These are phyloP conservation scores for Auanema sp. DNA, from an alignment of 2,888 invertebrate genomes.

Conservation along the genomic window DNA sequence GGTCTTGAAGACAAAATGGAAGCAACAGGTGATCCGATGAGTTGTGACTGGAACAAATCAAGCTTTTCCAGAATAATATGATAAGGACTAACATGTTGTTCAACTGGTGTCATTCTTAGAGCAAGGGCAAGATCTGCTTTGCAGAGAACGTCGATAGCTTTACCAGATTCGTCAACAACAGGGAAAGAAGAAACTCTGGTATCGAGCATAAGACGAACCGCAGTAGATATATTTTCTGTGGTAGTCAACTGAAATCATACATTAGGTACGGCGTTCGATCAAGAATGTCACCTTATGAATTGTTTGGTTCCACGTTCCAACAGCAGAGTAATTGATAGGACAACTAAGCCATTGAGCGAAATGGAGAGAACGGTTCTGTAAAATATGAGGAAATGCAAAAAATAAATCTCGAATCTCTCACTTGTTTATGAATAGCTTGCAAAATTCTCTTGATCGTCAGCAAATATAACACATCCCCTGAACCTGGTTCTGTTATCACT, in stretches of 20 bases:
- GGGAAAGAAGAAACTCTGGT: conserved; percentile 39
- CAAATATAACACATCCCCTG: conserved; percentile 34
- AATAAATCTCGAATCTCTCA: conserved; percentile 3
- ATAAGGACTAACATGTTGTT: conserved; percentile 14
- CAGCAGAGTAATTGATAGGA: conserved; percentile 29
- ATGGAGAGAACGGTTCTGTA: conserved; percentile 40
- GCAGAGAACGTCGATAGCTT: conserved; percentile 23
- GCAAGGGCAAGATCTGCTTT: conserved; percentile 27
- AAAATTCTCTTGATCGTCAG: conserved; percentile 40
- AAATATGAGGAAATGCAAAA: neutral
- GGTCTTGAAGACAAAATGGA: conserved; percentile 8
- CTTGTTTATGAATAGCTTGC: conserved; percentile 45
- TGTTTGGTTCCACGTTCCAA: conserved; percentile 39
- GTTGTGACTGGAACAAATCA: conserved; percentile 7
- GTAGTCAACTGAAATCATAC: conserved; percentile 12
- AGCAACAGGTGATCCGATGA: conserved; percentile 5
- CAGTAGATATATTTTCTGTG: conserved; percentile 21
- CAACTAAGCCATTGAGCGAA: conserved; percentile 48
- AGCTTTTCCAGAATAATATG: neutral
- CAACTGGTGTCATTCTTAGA: conserved; percentile 7
- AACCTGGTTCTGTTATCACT: conserved; percentile 29
- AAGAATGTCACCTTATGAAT: conserved; percentile 14
- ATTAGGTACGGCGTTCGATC: too few species aligned
- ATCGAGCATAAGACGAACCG: conserved; percentile 40
- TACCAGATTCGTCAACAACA: conserved; percentile 28